phyloP scores from a whole-genome alignment of 2,888 invertebrate genomes.

The Ormyrus thymus region DNA sequence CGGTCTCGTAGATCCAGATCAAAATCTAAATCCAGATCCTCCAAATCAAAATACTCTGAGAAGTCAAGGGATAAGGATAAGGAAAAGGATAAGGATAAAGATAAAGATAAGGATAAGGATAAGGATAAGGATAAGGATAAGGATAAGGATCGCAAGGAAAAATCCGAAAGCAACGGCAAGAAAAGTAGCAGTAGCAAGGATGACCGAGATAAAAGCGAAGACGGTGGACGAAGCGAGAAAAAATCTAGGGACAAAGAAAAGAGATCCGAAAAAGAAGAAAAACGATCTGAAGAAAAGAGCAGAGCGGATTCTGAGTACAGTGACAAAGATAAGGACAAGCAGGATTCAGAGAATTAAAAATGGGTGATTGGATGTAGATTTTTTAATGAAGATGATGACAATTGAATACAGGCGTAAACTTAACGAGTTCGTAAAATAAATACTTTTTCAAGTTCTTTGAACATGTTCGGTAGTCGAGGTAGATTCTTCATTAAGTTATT shows the following conservation, averaged over 20 bases:
- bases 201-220: constrained; percentile 63
- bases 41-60: constrained; percentile 73
- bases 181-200: constrained; percentile 72
- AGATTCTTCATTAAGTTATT: constrained; percentile 9
- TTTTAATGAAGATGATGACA: background rate
- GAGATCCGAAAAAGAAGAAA: constrained; percentile 48
- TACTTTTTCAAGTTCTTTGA: constrained; percentile 3
- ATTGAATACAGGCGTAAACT: background rate
- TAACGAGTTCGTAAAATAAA: background rate
- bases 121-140: constrained; percentile 64
- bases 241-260: constrained; percentile 60
- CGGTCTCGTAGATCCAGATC: constrained; percentile 74
- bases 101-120: constrained; percentile 65
- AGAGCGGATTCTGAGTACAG: constrained; percentile 59
- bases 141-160: constrained; percentile 66
- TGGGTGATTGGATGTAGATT: constrained; percentile 2
- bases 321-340: constrained; percentile 57
- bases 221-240: constrained; percentile 66
- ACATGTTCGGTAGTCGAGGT: background rate
- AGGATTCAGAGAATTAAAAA: constrained; percentile 55
- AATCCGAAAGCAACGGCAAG: constrained; percentile 68
- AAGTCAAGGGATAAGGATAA: constrained; percentile 70
- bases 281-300: constrained; percentile 58
- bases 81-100: constrained; percentile 63
- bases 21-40: constrained; percentile 74